Base-by-base conservation (phyloP, 2,888 invertebrate species). In the Ophion ellenae region DNA sequence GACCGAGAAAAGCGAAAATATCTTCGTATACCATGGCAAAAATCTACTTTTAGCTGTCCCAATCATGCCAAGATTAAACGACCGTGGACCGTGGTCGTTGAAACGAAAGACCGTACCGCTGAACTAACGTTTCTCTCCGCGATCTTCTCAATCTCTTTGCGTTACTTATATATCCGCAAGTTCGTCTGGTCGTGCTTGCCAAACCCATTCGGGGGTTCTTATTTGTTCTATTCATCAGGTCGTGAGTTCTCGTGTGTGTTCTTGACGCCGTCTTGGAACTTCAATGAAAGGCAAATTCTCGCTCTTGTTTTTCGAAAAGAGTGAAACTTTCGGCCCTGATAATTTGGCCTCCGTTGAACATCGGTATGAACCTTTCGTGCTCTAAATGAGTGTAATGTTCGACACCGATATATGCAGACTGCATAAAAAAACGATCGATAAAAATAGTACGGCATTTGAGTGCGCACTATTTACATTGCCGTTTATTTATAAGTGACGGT, bases 381-480 rank as follows among this genome's bases (percentile, higher is more conserved):
- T 64, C 40, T 73, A 57, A 66, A 73, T 28, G 57, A 57, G 73
- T 73, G 36, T 73, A 57, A 66, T 45, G 53, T 66, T 45, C 53
- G 47, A 14, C 45, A 59, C n/a, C 32, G 61, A n/a, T 61, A 70
- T 17, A 45, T 14, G 14, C 53, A 17, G 14, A 32, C 57, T 47
- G 75, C 57, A 78, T 67, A 74, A 70, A 67, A 80, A 61, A 82
- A 87, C 88, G 89, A 91, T 91, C 89, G 92, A 91, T 91, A 91
- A 91, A 94, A 94, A 93, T 94, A 93, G 91, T 92, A 89, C 90
- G 92, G 91, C 91, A 93, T 93, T 93, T 90, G 89, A 91, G 90
- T 90, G 89, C 89, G 89, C 89, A 93, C 93, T 93, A 93, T 93
- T 93, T 92, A 93, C 93, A 93, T 92, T 92, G 80, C 87, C 87